A percentile compares a stretch with the other conserved stretches of the same genome.
Conservation (phyloP, 2,113 vertebrate genomes). For the Cinclus cinclus region DNA sequence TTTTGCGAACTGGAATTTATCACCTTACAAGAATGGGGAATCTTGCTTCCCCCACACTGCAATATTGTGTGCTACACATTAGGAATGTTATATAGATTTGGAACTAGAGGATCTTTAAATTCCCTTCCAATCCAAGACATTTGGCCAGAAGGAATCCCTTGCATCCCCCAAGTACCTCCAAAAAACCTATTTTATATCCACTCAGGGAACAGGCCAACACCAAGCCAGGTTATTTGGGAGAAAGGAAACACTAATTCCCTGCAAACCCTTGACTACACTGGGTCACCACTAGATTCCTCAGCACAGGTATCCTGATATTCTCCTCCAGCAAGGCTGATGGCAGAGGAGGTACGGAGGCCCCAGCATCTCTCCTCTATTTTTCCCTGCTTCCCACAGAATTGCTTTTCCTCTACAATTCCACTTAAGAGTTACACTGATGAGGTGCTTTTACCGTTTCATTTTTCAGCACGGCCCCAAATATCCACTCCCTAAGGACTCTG, state of each 20-base stretch:
- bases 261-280: background rate
- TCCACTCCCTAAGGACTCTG: background rate
- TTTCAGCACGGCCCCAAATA: background rate
- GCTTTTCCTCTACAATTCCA: background rate
- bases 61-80: accelerated
- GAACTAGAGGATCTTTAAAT: background rate
- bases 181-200: no score
- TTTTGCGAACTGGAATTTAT: background rate
- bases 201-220: background rate
- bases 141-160: background rate
- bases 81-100: background rate
- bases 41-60: background rate
- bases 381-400: background rate
- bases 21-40: accelerated
- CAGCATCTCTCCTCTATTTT: background rate
- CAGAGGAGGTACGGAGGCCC: background rate
- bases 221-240: background rate
- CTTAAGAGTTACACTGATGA: background rate
- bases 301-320: no score
- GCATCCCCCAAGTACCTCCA: background rate
- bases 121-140: background rate
- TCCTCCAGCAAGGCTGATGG: background rate
- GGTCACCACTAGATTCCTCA: background rate
- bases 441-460: background rate
- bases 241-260: background rate